Percentiles rank a stretch among this genome's conserved stretches.
Conservation (phyloP, 2,888 invertebrate species). For the Pachliopta kotzebuea region DNA sequence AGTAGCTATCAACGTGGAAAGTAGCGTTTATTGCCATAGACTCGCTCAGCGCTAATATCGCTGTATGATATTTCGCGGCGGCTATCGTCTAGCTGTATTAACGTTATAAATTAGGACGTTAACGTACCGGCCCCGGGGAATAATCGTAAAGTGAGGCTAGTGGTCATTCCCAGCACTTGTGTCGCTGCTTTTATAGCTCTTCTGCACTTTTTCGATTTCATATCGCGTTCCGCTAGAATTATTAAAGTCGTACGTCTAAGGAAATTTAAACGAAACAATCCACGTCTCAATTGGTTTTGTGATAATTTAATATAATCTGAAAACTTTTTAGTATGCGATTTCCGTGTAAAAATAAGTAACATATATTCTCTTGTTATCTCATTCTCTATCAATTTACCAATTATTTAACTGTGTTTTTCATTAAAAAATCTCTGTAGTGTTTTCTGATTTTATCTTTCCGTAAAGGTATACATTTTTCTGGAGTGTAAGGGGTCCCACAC, state of each 20-base stretch:
- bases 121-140: conserved; percentile 40
- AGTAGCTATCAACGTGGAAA: background rate
- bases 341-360: no score
- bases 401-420: no score
- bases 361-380: no score
- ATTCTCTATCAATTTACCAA: no score
- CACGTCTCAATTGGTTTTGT: conserved; percentile 7
- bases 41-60: conserved; percentile 43
- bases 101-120: conserved; percentile 78
- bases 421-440: no score
- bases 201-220: conserved; percentile 27
- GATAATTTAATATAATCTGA: background rate
- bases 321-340: no score
- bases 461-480: no score
- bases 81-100: conserved; percentile 70
- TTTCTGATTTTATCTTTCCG: no score
- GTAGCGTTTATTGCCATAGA: conserved; percentile 34
- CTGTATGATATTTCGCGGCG: conserved; percentile 38
- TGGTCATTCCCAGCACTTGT: conserved; percentile 23
- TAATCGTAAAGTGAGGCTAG: conserved; percentile 26
- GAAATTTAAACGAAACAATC: conserved; percentile 4
- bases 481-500: no score
- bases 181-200: conserved; percentile 22
- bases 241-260: conserved; percentile 23
- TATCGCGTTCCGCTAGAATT: conserved; percentile 17